Percentiles rank a stretch among this genome's conserved stretches.
Evolutionary conservation across 2,888 invertebrate species (phyloP).

Genomic region (Apodemia mormo): DNA sequence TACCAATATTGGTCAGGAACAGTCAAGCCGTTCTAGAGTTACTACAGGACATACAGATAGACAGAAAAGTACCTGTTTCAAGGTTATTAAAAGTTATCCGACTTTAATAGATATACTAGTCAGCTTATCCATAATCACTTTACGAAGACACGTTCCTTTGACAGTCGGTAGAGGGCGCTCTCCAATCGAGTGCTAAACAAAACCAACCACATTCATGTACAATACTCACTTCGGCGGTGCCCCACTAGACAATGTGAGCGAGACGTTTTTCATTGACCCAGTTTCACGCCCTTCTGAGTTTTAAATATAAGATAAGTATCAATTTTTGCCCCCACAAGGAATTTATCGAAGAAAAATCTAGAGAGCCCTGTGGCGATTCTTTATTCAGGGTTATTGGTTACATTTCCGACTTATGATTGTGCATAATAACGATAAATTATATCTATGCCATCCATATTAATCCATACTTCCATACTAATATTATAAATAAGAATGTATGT

Average conservation of each 20-base stretch:
- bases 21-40: too few relatives aligned
- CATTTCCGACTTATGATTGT: not conserved
- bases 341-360: slow-evolving; percentile 21
- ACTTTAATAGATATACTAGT: slow-evolving; percentile 11
- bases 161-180: slow-evolving; percentile 41
- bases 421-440: not conserved
- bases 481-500: too few relatives aligned
- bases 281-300: slow-evolving; percentile 20
- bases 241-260: slow-evolving; percentile 20
- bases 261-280: slow-evolving; percentile 21
- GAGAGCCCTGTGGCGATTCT: slow-evolving; percentile 11
- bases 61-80: not conserved
- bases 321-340: slow-evolving; percentile 25
- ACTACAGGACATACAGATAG: too few relatives aligned
- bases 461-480: too few relatives aligned
- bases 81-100: slow-evolving; percentile 8
- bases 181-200: slow-evolving; percentile 60
- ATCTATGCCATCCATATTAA: not conserved
- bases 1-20: too few relatives aligned
- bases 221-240: slow-evolving; percentile 19
- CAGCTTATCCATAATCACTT: slow-evolving; percentile 22
- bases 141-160: slow-evolving; percentile 40
- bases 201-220: slow-evolving; percentile 45
- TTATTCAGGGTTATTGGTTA: slow-evolving; percentile 11
- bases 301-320: slow-evolving; percentile 28